Evolutionary conservation across 2,797 vertebrate species (phyloP), one percentile per base, ranked within the genome.

Genomic region (Adrianichthys oophorus): DNA sequence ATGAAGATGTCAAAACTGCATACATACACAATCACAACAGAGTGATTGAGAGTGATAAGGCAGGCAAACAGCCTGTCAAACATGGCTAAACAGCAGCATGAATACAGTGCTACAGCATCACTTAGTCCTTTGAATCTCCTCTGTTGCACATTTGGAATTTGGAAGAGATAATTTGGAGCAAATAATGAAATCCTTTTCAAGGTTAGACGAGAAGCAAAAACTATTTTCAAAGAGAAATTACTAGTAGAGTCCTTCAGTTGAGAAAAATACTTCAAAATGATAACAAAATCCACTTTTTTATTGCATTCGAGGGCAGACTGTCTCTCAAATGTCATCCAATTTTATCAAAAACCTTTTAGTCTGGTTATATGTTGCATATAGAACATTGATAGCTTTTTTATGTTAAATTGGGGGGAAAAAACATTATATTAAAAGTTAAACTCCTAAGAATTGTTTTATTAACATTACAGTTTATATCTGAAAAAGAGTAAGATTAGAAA

Each of bases 31-130:
- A 57, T 56, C 62, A 46, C 61, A 63, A 59, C 43, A 56, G 19
- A 12, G 52, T 48, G 65, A 79, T 73, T 0, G 37, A 70, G 64
- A 62, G 65, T 18, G 48, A 69, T 66, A 62, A 72, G 66, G 65
- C 32, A 26, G 56, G 41, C 17, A 59, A 65, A 65, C 66, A 70
- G 62, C 17, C 48, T 15, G 59, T 32, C 48, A 44, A 14, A 59
- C 59, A 59, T 15, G 24, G 41, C 40, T 42, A 78, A 84, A 73
- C 53, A 59, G 62, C 57, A 57, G 65, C 41, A 72, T 51, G 46
- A 72, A 74, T 41, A 67, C 45, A 59, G 44, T 16, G 13, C 48
- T 52, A 52, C 60, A 29, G 48, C 57, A 53, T 62, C 32, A 56
- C 68, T 53, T 52, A 48, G 21, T 44, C 19, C 41, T 61, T 53